These are phyloP conservation scores for Fissipunctia ypsillon DNA, from an alignment of 2,888 invertebrate genomes.

Conservation along the genomic window DNA sequence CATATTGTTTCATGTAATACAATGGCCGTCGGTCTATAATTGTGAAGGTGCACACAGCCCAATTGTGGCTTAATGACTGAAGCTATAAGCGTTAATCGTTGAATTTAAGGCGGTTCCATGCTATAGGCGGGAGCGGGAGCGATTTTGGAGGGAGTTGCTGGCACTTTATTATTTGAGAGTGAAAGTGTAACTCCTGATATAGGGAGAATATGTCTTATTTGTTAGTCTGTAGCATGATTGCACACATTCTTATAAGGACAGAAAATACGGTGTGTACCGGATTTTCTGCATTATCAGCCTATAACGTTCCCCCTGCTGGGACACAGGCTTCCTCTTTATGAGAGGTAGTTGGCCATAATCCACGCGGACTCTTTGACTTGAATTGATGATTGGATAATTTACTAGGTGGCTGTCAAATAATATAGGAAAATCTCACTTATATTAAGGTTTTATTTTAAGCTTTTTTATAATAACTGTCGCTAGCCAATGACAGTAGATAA, in stretches of 20 bases:
- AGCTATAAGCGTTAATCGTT: constrained; percentile 86
- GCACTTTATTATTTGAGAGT: constrained; percentile 23
- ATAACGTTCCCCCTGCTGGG: too few species aligned
- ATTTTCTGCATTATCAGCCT: not conserved
- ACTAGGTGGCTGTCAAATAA: not conserved
- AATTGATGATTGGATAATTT: not conserved
- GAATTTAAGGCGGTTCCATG: constrained; percentile 66
- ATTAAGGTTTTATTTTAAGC: not conserved
- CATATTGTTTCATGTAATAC: constrained; percentile 70
- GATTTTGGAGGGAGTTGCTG: not conserved
- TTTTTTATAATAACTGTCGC: not conserved
- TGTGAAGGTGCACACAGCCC: constrained; percentile 79
- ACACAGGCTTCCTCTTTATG: not conserved
- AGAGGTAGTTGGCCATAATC: not conserved
- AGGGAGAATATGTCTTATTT: not conserved
- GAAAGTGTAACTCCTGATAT: not conserved
- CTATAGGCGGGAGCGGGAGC: constrained; percentile 65
- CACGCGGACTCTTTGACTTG: too few species aligned
- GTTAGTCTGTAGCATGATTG: not conserved
- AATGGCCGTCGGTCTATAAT: constrained; percentile 75
- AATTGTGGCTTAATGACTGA: constrained; percentile 86
- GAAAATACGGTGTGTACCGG: not conserved
- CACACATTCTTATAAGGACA: not conserved
- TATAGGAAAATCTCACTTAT: not conserved
- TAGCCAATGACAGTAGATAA: not conserved